phyloP scores from a whole-genome alignment of 2,888 invertebrate species.

The Psylliodes chrysocephalus region DNA sequence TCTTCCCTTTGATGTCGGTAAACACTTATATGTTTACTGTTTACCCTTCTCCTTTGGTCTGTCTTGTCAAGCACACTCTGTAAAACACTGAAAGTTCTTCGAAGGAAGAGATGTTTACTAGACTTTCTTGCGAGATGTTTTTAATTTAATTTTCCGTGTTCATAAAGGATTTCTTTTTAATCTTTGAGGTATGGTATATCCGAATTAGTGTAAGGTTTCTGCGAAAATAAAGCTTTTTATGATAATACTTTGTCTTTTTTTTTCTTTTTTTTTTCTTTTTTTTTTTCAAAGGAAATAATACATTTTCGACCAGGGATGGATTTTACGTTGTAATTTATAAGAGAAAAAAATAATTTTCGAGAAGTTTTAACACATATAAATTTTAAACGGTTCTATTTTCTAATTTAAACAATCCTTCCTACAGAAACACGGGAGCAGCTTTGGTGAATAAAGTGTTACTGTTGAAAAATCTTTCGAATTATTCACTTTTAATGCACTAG shows the following conservation, averaged over 20 bases:
- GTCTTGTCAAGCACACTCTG: conserved; percentile 21
- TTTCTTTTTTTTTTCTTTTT: background rate
- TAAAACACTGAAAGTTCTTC: conserved; percentile 13
- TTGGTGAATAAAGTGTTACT: too few relatives aligned
- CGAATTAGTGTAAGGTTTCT: background rate
- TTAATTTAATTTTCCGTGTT: conserved; percentile 1
- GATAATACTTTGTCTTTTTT: background rate
- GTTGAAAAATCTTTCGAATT: too few relatives aligned
- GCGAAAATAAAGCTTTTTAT: background rate
- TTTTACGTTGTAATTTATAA: too few relatives aligned
- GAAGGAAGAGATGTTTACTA: background rate
- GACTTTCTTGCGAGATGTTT: background rate
- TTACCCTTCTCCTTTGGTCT: conserved; percentile 1
- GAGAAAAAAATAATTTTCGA: too few relatives aligned
- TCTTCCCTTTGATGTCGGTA: conserved; percentile 14
- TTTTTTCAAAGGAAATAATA: too few relatives aligned
- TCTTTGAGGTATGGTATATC: background rate
- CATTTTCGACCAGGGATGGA: too few relatives aligned
- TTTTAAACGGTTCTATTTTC: too few relatives aligned
- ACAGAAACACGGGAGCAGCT: too few relatives aligned
- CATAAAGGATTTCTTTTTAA: conserved; percentile 2
- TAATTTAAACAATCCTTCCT: too few relatives aligned
- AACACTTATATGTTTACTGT: conserved; percentile 3
- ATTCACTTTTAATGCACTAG: too few relatives aligned
- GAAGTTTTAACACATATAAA: too few relatives aligned